Evolutionary conservation across 2,888 invertebrate species (phyloP), one percentile per base, ranked within the genome.

Genomic region (Strigamia crassipes): DNA sequence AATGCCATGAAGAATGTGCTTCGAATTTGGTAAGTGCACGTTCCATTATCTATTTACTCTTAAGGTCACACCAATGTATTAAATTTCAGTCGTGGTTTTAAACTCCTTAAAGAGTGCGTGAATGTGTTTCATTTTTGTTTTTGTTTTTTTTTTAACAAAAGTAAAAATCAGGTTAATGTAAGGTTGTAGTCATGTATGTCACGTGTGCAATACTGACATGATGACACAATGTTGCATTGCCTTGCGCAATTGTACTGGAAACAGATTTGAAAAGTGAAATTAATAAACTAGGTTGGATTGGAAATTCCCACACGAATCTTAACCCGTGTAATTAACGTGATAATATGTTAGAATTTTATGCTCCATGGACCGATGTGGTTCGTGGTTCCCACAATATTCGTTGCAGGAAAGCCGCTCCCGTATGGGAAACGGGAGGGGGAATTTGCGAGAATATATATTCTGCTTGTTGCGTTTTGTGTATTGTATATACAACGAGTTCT

Each of bases 1-100:
- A 42, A 38, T 78, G 78, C 78, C 78, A 78, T 78, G 42, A 42
- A 42, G 78, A 78, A 78, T 78, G 78, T 78, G 78, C 41, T 42
- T 38, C 78, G 42, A 78, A 78, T 78, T 21, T 78, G 42, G 78
- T 78, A 78, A 78, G 78, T 78, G 38, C 18, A 38, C 38, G 23
- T 42, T 78, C 10, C 21, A 38, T 21, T 38, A 78, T 78, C 21
- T 78, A 78, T n/a, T 78, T 78, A 9, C 13, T 34, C 27, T 73
- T 73, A 73, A 73, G 73, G 73, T 73, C 73, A 73, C 31, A n/a
- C n/a, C 56, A 31, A 73, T 27, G 73, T 27, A 73, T 73, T 73
- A 12, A 73, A 27, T 73, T 73, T 73, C 73, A 73, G 10, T 73
- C 27, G 0, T 27, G 10, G 73, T 31, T 27, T 27, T 8, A n/a